phyloP scores from a whole-genome alignment of 2,113 vertebrate species.

The Esox niger region DNA sequence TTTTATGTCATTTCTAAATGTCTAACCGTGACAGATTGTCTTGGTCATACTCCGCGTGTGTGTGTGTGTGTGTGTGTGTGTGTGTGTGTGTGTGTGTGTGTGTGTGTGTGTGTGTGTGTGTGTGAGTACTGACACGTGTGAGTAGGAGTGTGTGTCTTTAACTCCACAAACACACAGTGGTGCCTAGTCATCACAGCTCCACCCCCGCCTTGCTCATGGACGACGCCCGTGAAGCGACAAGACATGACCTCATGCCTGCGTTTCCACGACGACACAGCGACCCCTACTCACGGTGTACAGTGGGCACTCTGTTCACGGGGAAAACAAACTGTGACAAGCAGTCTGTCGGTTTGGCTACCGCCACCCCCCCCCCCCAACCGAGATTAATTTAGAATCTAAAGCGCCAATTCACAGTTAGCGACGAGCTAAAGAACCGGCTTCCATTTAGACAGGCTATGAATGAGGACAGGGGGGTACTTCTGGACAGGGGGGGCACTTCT shows the following conservation, averaged over 20 bases:
- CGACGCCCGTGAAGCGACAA: neutral
- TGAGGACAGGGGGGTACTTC: constrained; percentile 46
- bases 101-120: neutral
- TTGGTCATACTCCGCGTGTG: neutral
- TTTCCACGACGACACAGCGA: constrained; percentile 40
- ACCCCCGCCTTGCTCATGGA: constrained; percentile 19
- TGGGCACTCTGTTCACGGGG: constrained; percentile 30
- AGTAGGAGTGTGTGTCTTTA: constrained; percentile 18
- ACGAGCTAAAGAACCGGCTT: constrained; percentile 18
- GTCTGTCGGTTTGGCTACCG: constrained; percentile 17
- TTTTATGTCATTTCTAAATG: too few relatives aligned
- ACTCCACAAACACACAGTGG: constrained; percentile 2
- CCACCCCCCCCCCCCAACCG: constrained; percentile 30
- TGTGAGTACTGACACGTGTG: neutral
- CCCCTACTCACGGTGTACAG: constrained; percentile 32
- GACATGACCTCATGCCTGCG: constrained; percentile 39
- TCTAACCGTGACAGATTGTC: too few relatives aligned
- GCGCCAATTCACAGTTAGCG: constrained; percentile 29
- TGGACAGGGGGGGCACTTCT: constrained; percentile 55
- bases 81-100: neutral
- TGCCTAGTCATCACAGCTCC: constrained; percentile 6
- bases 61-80: neutral
- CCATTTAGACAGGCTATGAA: constrained; percentile 27
- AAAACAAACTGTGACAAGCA: constrained; percentile 26
- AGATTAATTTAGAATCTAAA: constrained; percentile 40